Conservation (phyloP, 2,888 invertebrate genomes). For the Mesorhabditis belari region DNA sequence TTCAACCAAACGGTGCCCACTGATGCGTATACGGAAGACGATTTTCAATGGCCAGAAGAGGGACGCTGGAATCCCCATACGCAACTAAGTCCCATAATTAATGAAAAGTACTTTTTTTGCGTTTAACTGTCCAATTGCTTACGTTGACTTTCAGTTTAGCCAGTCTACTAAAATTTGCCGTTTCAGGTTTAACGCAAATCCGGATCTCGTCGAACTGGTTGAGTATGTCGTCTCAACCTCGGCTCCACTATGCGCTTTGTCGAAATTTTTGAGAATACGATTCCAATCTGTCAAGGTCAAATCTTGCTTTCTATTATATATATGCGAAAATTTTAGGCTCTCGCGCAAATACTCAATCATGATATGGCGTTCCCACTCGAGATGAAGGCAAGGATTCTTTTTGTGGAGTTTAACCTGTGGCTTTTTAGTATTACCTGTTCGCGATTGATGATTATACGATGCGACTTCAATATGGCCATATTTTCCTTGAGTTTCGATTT, state of each 20-base stretch:
- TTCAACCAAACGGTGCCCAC: slow-evolving; percentile 13
- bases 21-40: slow-evolving; percentile 5
- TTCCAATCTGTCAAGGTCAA: slow-evolving; percentile 14
- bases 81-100: slow-evolving; percentile 21
- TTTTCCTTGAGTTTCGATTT: slow-evolving; percentile 36
- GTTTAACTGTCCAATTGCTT: not conserved
- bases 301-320: not conserved
- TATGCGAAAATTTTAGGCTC: slow-evolving; percentile 8
- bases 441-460: slow-evolving; percentile 24
- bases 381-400: slow-evolving; percentile 13
- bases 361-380: slow-evolving; percentile 25
- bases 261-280: slow-evolving; percentile 26
- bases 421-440: slow-evolving; percentile 24
- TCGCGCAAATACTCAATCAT: slow-evolving; percentile 17
- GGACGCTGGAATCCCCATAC: slow-evolving; percentile 43
- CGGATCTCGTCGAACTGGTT: slow-evolving; percentile 37
- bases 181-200: slow-evolving; percentile 13
- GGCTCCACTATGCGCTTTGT: slow-evolving; percentile 22
- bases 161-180: not conserved
- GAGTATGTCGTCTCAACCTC: slow-evolving; percentile 28
- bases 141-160: not conserved
- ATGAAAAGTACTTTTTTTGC: slow-evolving; percentile 16
- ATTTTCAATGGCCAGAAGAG: slow-evolving; percentile 15
- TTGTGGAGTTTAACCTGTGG: not conserved
- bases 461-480: slow-evolving; percentile 29